These are phyloP conservation scores for Coremacera marginata DNA, from an alignment of 2,888 invertebrate species.

Conservation along the genomic window DNA sequence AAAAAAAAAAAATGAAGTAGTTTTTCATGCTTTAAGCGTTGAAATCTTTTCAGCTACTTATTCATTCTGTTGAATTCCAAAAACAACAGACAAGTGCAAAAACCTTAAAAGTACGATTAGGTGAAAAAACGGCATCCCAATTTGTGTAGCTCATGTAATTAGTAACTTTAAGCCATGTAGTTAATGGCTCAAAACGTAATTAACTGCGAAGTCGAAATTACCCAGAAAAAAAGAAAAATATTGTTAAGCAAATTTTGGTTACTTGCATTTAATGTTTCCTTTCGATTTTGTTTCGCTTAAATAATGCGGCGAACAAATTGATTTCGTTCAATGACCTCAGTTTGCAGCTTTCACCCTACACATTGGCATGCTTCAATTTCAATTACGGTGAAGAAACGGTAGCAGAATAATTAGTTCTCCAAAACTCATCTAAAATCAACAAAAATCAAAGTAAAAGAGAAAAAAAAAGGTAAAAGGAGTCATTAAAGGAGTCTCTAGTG, in stretches of 20 bases:
- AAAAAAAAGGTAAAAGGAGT: too few relatives aligned
- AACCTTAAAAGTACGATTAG: neutral
- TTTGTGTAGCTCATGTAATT: slow-evolving; percentile 33
- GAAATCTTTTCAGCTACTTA: slow-evolving; percentile 7
- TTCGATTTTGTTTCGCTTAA: neutral
- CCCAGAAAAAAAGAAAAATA: neutral
- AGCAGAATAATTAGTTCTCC: too few relatives aligned
- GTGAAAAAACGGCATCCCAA: neutral
- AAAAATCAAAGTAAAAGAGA: too few relatives aligned
- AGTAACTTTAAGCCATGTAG: slow-evolving; percentile 31
- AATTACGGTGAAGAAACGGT: too few relatives aligned
- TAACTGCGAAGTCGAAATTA: slow-evolving; percentile 44
- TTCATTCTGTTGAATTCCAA: neutral
- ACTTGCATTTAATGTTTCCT: slow-evolving; percentile 1
- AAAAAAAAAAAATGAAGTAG: neutral
- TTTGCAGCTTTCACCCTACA: slow-evolving; percentile 15
- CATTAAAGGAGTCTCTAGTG: too few relatives aligned
- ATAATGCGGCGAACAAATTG: neutral
- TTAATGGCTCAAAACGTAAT: slow-evolving; percentile 56
- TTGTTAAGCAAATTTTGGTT: neutral
- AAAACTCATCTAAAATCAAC: too few relatives aligned
- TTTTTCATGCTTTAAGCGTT: neutral
- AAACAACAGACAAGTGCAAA: neutral
- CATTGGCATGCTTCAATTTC: neutral
- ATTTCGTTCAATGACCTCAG: slow-evolving; percentile 40